Conservation (phyloP, 2,113 vertebrate species). For the Oxygymnocypris stewartii region DNA sequence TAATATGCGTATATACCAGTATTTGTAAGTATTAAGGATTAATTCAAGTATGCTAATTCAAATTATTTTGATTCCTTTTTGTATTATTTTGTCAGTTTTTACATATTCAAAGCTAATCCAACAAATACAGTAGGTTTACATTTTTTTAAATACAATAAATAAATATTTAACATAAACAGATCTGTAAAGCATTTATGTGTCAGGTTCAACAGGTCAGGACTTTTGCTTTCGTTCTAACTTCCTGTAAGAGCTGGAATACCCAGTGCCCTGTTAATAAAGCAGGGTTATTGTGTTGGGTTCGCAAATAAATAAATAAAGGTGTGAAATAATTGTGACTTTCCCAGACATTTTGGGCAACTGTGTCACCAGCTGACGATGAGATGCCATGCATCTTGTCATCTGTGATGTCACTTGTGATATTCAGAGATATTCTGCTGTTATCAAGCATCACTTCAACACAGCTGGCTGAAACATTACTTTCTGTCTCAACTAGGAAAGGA, state of each 20-base stretch:
- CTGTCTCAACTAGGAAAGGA: not conserved
- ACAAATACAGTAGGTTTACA: not conserved
- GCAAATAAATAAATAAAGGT: slow-evolving; percentile 20
- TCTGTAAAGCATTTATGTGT: not conserved
- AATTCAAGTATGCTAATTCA: no score
- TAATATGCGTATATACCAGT: no score
- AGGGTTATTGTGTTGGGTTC: slow-evolving; percentile 22
- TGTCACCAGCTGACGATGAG: slow-evolving; percentile 56
- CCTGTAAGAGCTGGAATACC: not conserved
- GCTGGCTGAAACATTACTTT: slow-evolving; percentile 6
- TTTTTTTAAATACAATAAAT: no score
- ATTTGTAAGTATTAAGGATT: no score
- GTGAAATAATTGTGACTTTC: slow-evolving; percentile 39
- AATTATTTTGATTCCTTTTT: no score
- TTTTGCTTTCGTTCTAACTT: not conserved
- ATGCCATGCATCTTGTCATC: slow-evolving; percentile 53
- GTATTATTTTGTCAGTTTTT: not conserved
- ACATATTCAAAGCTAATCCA: not conserved
- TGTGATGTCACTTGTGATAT: slow-evolving; percentile 62
- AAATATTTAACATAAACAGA: not conserved
- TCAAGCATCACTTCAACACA: slow-evolving; percentile 49
- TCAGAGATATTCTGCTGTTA: slow-evolving; percentile 51
- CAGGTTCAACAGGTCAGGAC: not conserved
- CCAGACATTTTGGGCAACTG: slow-evolving; percentile 47
- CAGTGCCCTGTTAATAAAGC: not conserved